Evolutionary conservation across 2,797 vertebrate genomes (phyloP).

Genomic region (Macrochelys suwanniensis): DNA sequence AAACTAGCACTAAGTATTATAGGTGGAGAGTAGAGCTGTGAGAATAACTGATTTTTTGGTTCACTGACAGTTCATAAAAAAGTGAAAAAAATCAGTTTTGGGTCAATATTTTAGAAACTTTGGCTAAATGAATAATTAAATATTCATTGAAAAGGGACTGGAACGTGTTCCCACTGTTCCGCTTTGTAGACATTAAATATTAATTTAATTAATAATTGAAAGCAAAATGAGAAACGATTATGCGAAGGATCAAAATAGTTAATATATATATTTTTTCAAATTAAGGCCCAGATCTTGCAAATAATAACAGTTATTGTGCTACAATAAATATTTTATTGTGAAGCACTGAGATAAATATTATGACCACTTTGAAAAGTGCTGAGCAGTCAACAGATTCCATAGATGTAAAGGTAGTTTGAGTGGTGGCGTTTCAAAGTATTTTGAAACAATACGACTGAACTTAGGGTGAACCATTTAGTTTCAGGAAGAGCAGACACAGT

Average conservation of each 20-base stretch:
- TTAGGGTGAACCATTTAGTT: neutral
- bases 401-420: neutral
- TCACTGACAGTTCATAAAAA: neutral
- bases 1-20: neutral
- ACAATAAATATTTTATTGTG: neutral
- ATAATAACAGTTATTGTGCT: neutral
- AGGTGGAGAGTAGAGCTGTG: neutral
- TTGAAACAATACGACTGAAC: neutral
- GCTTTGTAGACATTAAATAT: neutral
- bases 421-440: neutral
- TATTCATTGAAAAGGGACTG: neutral
- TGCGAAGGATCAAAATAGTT: neutral
- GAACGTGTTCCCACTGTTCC: neutral
- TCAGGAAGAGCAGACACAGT: neutral
- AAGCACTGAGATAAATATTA: neutral
- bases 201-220: neutral
- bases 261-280: rapidly evolving
- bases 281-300: neutral
- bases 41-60: neutral
- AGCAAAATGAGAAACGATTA: neutral
- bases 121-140: neutral
- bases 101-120: neutral
- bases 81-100: neutral
- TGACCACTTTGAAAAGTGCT: neutral
- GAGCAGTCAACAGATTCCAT: neutral